Conservation (phyloP, 1,140 invertebrate genomes). For the Penaeus indicus region DNA sequence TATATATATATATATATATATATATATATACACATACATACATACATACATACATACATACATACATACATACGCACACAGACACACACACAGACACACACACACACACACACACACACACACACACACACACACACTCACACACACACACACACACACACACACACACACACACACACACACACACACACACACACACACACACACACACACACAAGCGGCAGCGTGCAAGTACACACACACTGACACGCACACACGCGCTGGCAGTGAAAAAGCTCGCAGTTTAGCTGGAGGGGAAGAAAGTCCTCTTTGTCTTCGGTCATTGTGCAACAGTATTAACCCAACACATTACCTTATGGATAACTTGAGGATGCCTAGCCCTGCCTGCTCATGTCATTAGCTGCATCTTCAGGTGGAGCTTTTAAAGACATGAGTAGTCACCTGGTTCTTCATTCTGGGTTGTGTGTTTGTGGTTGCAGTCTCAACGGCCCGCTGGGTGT, state of each 20-base stretch:
- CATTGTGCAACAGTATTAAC: no score
- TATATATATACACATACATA: background rate
- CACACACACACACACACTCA: constrained; percentile 34
- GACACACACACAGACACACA: constrained; percentile 23
- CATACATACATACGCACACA: background rate
- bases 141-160: constrained; percentile 36
- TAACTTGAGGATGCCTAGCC: no score
- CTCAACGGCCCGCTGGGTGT: no score
- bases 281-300: no score
- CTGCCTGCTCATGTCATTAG: no score
- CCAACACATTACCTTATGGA: no score
- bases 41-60: background rate
- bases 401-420: no score
- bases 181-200: constrained; percentile 32
- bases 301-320: no score
- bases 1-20: background rate
- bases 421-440: no score
- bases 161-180: constrained; percentile 5
- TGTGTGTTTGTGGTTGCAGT: no score
- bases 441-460: no score
- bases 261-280: no score
- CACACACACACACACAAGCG: constrained; percentile 13
- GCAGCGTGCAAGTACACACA: background rate
- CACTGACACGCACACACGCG: background rate
- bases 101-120: constrained; percentile 5